phyloP scores from a whole-genome alignment of 2,888 invertebrate genomes.

The Stegana nigrithorax region DNA sequence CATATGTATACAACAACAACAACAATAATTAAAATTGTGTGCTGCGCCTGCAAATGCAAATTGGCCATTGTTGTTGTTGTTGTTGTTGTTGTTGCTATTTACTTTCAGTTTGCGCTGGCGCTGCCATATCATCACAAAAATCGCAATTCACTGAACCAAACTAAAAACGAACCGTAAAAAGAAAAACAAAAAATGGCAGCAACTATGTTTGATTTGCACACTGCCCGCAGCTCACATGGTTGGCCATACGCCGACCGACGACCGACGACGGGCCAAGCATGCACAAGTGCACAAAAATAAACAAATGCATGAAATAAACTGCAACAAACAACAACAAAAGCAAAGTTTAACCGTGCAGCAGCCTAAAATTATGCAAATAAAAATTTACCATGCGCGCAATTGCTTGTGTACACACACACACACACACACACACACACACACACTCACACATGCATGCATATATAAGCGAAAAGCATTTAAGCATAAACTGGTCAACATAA shows the following conservation, averaged over 20 bases:
- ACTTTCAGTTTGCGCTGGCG: slow-evolving; percentile 35
- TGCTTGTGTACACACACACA: neutral
- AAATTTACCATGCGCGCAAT: too few species aligned
- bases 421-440: neutral
- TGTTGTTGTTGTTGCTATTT: slow-evolving; percentile 27
- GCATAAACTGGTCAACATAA: too few species aligned
- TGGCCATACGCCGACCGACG: too few species aligned
- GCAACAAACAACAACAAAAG: neutral
- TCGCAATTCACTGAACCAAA: slow-evolving; percentile 21
- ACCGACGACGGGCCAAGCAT: too few species aligned
- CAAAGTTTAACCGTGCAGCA: neutral
- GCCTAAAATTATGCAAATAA: slow-evolving; percentile 2
- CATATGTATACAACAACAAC: neutral
- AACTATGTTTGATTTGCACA: neutral
- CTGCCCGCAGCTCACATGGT: neutral
- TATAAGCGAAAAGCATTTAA: neutral
- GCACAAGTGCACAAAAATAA: too few species aligned
- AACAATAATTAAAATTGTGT: too few species aligned
- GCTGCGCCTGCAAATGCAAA: neutral
- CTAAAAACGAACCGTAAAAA: neutral
- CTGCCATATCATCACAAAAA: slow-evolving; percentile 45
- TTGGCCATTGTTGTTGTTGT: slow-evolving; percentile 12
- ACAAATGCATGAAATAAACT: neutral
- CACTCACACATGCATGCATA: neutral
- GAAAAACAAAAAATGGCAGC: neutral